Evolutionary conservation across 1,140 invertebrate species (phyloP).

Genomic region (Eufriesea mexicana): DNA sequence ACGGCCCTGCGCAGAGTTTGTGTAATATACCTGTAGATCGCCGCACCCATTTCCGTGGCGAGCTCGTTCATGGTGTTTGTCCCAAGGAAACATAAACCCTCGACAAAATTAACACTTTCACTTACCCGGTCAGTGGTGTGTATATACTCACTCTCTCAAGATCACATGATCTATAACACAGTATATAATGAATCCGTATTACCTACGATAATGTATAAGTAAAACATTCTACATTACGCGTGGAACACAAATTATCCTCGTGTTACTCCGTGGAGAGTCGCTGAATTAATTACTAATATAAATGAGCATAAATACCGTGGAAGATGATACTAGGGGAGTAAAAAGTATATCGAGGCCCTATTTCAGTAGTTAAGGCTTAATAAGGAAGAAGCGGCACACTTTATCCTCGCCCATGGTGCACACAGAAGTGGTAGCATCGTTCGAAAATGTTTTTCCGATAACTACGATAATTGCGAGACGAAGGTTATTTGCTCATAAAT

Average conservation of each 20-base stretch:
- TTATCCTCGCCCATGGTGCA: not conserved
- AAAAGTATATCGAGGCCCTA: not conserved
- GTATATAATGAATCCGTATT: no score
- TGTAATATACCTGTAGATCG: conserved; percentile 3
- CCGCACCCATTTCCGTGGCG: conserved; percentile 23
- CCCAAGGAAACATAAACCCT: conserved; percentile 12
- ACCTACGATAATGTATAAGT: not conserved
- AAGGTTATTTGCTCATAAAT: not conserved
- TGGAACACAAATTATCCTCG: not conserved
- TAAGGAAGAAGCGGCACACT: conserved; percentile 16
- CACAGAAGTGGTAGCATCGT: not conserved
- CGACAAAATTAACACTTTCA: conserved; percentile 19
- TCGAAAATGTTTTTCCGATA: conserved; percentile 14
- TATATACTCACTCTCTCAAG: not conserved
- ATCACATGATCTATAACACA: not conserved
- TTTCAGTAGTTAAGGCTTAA: conserved; percentile 15
- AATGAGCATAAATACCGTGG: not conserved
- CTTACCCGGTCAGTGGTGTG: no score
- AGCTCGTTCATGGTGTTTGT: conserved; percentile 5
- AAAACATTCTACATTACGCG: not conserved
- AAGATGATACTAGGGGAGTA: not conserved
- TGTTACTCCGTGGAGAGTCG: not conserved
- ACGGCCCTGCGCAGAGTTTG: not conserved
- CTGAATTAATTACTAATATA: not conserved
- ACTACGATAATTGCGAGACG: not conserved